Evolutionary conservation across 2,888 invertebrate species (phyloP).

Genomic region (Helleia helle): DNA sequence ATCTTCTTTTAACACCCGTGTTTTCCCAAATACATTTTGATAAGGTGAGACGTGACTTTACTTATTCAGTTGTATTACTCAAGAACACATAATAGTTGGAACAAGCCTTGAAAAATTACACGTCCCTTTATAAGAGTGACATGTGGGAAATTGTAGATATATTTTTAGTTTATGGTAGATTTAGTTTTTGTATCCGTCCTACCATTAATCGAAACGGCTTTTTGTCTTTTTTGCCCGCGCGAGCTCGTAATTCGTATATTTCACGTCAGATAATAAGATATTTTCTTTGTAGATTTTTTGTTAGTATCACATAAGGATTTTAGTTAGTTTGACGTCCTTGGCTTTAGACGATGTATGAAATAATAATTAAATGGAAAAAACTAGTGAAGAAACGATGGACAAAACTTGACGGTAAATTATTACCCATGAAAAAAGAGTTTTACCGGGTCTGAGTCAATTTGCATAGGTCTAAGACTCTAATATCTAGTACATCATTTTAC

Average conservation of each 20-base stretch:
- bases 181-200: slow-evolving; percentile 23
- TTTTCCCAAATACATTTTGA: not conserved
- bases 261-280: not conserved
- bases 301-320: too few species aligned
- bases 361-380: too few species aligned
- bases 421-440: too few species aligned
- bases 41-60: not conserved
- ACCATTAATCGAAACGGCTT: slow-evolving; percentile 11
- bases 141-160: slow-evolving; percentile 20
- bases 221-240: slow-evolving; percentile 6
- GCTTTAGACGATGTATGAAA: too few species aligned
- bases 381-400: too few species aligned
- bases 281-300: not conserved
- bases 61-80: not conserved
- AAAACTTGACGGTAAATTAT: too few species aligned
- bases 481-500: too few species aligned
- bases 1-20: too few species aligned
- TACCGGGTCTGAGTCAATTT: too few species aligned
- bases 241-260: not conserved
- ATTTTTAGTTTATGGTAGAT: slow-evolving; percentile 20
- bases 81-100: not conserved
- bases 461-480: too few species aligned
- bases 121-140: slow-evolving; percentile 17
- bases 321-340: too few species aligned
- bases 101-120: slow-evolving; percentile 17